Evolutionary conservation across 92 coral and sea anemone species (phyloP).

Genomic region (Phenganax subtilis): DNA sequence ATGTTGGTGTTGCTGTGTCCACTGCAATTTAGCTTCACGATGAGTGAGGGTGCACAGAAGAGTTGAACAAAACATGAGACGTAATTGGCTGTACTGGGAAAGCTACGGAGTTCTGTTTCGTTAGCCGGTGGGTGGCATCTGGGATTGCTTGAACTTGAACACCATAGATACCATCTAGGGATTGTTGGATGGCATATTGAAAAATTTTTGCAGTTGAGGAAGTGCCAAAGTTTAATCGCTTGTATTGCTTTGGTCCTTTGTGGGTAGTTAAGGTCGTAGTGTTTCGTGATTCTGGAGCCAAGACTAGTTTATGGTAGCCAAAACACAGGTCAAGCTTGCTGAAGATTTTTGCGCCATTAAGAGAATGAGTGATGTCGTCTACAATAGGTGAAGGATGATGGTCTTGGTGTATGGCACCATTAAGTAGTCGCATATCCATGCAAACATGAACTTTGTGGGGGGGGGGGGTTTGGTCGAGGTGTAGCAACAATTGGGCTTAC

Average conservation of each 20-base stretch:
- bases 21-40: slow-evolving; percentile 29
- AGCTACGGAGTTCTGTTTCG: slow-evolving; percentile 44
- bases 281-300: slow-evolving; percentile 47
- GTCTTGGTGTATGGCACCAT: slow-evolving; percentile 3
- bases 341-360: slow-evolving; percentile 41
- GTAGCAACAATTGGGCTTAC: slow-evolving; percentile 3
- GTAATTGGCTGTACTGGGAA: slow-evolving; percentile 39
- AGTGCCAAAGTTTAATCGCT: slow-evolving; percentile 45
- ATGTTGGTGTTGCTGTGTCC: slow-evolving; percentile 36
- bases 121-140: slow-evolving; percentile 37
- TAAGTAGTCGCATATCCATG: slow-evolving; percentile 9
- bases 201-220: slow-evolving; percentile 41
- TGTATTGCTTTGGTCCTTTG: slow-evolving; percentile 37
- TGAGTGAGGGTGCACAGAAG: slow-evolving; percentile 35
- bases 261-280: slow-evolving; percentile 51
- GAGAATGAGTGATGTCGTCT: slow-evolving; percentile 40
- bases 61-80: slow-evolving; percentile 37
- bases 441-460: slow-evolving; percentile 3
- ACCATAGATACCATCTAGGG: slow-evolving; percentile 40
- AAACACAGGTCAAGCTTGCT: slow-evolving; percentile 38
- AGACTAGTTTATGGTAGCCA: slow-evolving; percentile 33
- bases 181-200: slow-evolving; percentile 43
- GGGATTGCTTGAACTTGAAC: slow-evolving; percentile 38
- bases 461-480: background rate
- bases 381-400: slow-evolving; percentile 2